Evolutionary conservation across 2,797 vertebrate genomes (phyloP), one percentile per base, ranked within the genome.

Genomic region (Choloepus didactylus): DNA sequence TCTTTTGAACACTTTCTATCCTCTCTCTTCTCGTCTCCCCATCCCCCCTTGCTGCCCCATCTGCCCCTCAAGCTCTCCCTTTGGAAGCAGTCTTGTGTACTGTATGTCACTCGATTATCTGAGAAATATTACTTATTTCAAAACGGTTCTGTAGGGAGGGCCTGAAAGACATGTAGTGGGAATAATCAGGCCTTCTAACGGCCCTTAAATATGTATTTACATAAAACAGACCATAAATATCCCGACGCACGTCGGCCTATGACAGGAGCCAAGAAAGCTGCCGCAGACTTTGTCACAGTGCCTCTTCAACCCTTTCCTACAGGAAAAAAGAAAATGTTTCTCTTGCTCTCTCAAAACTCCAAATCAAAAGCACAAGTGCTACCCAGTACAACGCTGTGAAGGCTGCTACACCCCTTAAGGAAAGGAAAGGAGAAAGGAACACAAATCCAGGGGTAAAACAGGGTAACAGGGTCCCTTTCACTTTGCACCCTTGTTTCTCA

Each of bases 121-220:
- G 96, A 97, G 95, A 97, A 97, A 97, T 96, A 97, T 97, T 97
- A 97, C 97, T 98, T 96, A 97, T 97, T 97, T 97, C 95, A 90
- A 95, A 97, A 97, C 44, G 73, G 97, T 98, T 97, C 96, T 97
- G 41, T 75, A 70, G 94, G 94, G 96, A 98, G 95, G 95, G 72
- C n/a, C 96, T 97, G 87, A 93, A 97, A 98, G 97, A 92, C 97
- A 97, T 97, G 97, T 98, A 95, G 95, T 95, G 92, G 93, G 80
- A 96, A 97, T 95, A 97, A 96, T 79, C 97, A 96, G 93, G 93
- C 70, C 95, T 96, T 94, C 97, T 97, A 95, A 97, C 86, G 10
- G 66, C 94, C 75, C 51, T 81, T 31, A 96, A 97, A 89, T 88
- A 96, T 77, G 93, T 93, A 95, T 96, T 97, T 97, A 96, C 95